These are phyloP conservation scores for Acleris sparsana DNA, from an alignment of 2,888 invertebrate genomes.

Conservation along the genomic window DNA sequence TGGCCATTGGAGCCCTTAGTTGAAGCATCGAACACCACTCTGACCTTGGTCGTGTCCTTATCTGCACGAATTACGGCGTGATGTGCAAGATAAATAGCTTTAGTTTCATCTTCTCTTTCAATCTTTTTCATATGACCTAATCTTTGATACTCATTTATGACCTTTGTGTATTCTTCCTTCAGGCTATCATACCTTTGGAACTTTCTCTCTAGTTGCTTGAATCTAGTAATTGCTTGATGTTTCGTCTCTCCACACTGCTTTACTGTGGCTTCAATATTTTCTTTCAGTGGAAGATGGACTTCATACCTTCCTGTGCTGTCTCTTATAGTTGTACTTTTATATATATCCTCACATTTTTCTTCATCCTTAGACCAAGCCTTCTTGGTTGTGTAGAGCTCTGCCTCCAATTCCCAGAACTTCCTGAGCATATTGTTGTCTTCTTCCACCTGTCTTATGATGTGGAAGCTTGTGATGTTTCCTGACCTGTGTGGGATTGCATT, in stretches of 20 bases:
- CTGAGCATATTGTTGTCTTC: constrained; percentile 11
- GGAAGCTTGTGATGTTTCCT: not conserved
- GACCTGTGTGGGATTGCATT: not conserved
- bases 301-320: constrained; percentile 1
- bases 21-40: constrained; percentile 39
- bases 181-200: not conserved
- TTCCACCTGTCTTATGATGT: constrained; percentile 1
- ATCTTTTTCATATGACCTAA: constrained; percentile 6
- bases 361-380: not conserved
- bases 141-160: constrained; percentile 2
- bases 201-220: constrained; percentile 11
- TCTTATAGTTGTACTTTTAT: not conserved
- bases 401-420: constrained; percentile 10
- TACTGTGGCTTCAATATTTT: constrained; percentile 5
- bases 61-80: constrained; percentile 41
- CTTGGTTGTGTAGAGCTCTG: not conserved
- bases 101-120: constrained; percentile 10
- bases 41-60: constrained; percentile 38
- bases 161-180: constrained; percentile 11
- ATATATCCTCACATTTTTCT: constrained; percentile 9
- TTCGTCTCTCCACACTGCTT: constrained; percentile 9
- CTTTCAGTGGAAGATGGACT: constrained; percentile 17
- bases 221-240: constrained; percentile 5
- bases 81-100: constrained; percentile 36
- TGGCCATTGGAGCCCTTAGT: constrained; percentile 35